Conservation (phyloP, 1,140 invertebrate genomes). For the Drosophila varians region DNA sequence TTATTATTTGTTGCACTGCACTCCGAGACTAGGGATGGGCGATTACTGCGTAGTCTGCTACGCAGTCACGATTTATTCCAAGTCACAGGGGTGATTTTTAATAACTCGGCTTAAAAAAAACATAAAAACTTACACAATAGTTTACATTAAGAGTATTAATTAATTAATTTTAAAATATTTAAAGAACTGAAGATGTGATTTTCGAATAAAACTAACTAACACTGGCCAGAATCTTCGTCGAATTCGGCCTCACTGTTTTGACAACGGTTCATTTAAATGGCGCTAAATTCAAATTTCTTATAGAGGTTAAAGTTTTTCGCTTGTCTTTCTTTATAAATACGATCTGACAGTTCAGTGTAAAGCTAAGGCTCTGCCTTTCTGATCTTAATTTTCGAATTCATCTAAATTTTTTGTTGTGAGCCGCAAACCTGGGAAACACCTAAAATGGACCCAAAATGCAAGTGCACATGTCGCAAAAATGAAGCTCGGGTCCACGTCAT, state of each 20-base stretch:
- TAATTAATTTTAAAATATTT: no score
- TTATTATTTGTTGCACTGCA: conserved; percentile 45
- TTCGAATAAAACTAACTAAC: neutral
- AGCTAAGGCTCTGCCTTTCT: neutral
- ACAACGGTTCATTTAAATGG: conserved; percentile 16
- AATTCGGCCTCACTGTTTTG: conserved; percentile 6
- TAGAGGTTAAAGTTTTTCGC: neutral
- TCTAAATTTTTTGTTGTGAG: neutral
- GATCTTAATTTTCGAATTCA: neutral
- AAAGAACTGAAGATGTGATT: no score
- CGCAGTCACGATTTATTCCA: neutral
- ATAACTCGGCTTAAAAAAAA: no score
- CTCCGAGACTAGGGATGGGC: conserved; percentile 20
- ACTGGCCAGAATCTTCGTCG: no score
- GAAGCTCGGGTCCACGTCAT: conserved; percentile 89
- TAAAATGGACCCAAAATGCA: conserved; percentile 19
- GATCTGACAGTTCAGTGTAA: neutral
- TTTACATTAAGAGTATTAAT: no score
- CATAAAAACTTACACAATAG: no score
- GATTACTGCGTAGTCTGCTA: neutral
- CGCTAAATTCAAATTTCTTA: neutral
- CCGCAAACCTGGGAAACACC: neutral
- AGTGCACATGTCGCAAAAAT: conserved; percentile 6
- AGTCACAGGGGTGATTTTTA: no score
- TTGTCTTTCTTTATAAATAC: neutral